phyloP scores from a whole-genome alignment of 2,888 invertebrate species.

The Rhingia rostrata region DNA sequence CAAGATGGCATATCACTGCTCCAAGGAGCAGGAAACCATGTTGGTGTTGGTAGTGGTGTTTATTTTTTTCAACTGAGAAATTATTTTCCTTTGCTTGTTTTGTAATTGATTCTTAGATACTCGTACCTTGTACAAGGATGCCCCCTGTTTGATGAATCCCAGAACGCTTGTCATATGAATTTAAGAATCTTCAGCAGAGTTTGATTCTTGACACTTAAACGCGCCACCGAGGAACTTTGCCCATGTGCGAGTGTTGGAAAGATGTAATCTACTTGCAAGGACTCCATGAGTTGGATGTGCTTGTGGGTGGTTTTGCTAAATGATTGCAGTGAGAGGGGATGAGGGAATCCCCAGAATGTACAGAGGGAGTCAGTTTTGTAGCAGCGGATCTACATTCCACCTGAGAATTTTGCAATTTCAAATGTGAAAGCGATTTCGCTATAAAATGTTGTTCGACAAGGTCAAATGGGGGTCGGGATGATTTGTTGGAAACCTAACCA shows the following conservation, averaged over 20 bases:
- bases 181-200: conserved; percentile 36
- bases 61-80: conserved; percentile 25
- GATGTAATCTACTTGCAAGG: conserved; percentile 31
- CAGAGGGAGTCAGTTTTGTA: conserved; percentile 35
- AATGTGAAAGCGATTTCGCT: neutral
- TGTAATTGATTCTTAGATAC: conserved; percentile 32
- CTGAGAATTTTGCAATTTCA: conserved; percentile 38
- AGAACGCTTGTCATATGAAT: conserved; percentile 47
- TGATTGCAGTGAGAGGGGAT: conserved; percentile 5
- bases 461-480: conserved; percentile 12
- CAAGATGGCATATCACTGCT: neutral
- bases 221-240: conserved; percentile 19
- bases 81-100: conserved; percentile 32
- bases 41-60: conserved; percentile 10
- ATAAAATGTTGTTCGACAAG: conserved; percentile 34
- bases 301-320: neutral
- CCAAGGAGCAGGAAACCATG: neutral
- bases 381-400: conserved; percentile 33
- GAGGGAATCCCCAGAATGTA: neutral
- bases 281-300: neutral
- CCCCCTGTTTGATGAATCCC: conserved; percentile 6
- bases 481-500: no score
- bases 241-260: neutral
- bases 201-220: conserved; percentile 42
- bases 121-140: neutral